Evolutionary conservation across 2,113 vertebrate species (phyloP), one percentile per base, ranked within the genome.

Genomic region (Calidris pugnax): DNA sequence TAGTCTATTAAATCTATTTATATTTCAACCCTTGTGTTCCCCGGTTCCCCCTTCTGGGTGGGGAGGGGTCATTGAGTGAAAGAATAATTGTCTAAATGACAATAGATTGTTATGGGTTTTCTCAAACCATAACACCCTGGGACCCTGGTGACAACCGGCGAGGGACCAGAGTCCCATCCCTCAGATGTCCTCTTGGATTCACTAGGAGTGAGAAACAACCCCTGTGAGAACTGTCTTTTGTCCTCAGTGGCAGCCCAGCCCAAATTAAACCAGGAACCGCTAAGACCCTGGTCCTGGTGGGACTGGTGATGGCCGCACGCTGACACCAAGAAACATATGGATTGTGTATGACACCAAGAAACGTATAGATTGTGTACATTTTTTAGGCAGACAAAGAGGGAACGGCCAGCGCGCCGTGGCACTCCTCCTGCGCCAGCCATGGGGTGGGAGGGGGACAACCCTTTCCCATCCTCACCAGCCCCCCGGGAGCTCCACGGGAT

Each of bases 401-500:
- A 47, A 47, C 20, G 20, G 45, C 45, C 9, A 3, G 45, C 21
- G 16, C 24, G 4, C 51, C 28, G 55, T 14, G 15, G 41, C 16
- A n/a, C 27, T 74, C 47, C 32, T 13, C 26, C 43, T 32, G 18
- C 39, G 26, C 24, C 33, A n/a, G 60, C 48, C 3, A 7, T 4
- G 3, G 9, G 19, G 22, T 7, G 28, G 68, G 56, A 79, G 7
- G 7, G 53, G 51, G 32, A 66, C 62, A 75, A 55, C 2, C 8
- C 45, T 43, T 4, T 1, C 33, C 2, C 33, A 16, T 27, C 17
- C 6, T 1, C 0, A 50, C 0, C 1, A 64, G 12, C 15, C 17
- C 47, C 15, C 26, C 4, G 0, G 6, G 32, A 17, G 37, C 35
- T 47, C 45, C 45, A 47, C 20, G 20, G 19, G 19, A 47, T 4